Conservation (phyloP, 1,140 invertebrate species). For the Brevipalpus yothersi region DNA sequence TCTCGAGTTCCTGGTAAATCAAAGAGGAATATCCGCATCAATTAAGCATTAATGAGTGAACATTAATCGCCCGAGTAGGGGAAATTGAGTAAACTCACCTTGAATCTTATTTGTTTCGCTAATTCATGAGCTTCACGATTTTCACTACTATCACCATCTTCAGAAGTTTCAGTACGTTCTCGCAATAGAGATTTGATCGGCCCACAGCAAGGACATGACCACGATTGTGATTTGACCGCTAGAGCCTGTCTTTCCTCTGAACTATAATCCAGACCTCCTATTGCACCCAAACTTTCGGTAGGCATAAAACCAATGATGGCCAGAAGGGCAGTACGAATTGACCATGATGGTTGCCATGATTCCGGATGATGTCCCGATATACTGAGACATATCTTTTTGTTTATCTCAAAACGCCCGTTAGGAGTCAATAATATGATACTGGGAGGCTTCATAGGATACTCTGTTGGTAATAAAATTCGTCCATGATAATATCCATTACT, state of each 20-base stretch:
- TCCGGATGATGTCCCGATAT: conserved; percentile 94
- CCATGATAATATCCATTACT: conserved; percentile 74
- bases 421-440: conserved; percentile 85
- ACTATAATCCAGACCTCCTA: conserved; percentile 68
- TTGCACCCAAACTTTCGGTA: conserved; percentile 55
- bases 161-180: neutral
- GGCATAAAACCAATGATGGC: conserved; percentile 89
- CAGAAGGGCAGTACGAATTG: conserved; percentile 64
- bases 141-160: neutral
- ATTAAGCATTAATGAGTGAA: neutral
- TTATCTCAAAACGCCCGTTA: conserved; percentile 78
- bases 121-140: conserved; percentile 8
- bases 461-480: conserved; percentile 57
- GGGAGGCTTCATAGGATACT: conserved; percentile 95
- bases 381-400: conserved; percentile 85
- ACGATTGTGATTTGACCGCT: conserved; percentile 39
- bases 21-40: neutral
- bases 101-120: conserved; percentile 8
- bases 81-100: neutral
- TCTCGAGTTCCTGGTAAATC: neutral
- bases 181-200: conserved; percentile 7
- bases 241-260: conserved; percentile 51
- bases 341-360: conserved; percentile 91
- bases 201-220: conserved; percentile 33
- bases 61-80: neutral